Evolutionary conservation across 2,888 invertebrate genomes (phyloP), one percentile per base, ranked within the genome.

Genomic region (Caenorhabditis wallacei): DNA sequence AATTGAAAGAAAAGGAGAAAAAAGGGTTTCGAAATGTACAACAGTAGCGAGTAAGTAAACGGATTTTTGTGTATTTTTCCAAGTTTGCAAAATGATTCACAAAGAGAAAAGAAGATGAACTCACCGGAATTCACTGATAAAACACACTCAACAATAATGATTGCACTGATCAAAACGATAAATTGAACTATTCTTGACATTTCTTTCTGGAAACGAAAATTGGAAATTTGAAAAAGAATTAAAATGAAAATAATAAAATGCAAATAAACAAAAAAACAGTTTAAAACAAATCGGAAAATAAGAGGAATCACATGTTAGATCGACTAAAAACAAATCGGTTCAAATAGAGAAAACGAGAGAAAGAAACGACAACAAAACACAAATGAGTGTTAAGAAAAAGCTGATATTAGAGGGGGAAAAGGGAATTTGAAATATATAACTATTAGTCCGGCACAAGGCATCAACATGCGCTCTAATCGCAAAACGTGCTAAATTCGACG

Each of bases 121-220:
- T 37, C 82, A 61, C 61, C 85, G 80, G 20, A 85, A 85, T 30
- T 86, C 83, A 56, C 85, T 68, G 37, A 80, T 70, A 74, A 80
- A 82, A 18, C 86, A 85, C 43, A 84, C n/a, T 72, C 26, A 2
- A 57, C 10, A 3, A 75, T 20, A 16, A 75, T 74, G 63, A 64
- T 37, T 22, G 43, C 54, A 54, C 54, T 54, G 68, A 43, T 24
- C 40, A 63, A 37, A 37, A 72, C 11, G 2, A 63, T 20, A 10
- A 22, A 10, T 63, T 53, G 22, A 2, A 63, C 8, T 53, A 35
- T 24, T 53, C 51, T 35, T 22, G 71, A 51, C 71, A 71, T 71
- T 16, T 64, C 53, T 5, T 10, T 48, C n/a, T 35, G 20, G 46
- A 11, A 51, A 85, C 76, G 46, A 84, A 85, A 53, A 84, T 86